These are phyloP conservation scores for Oligia strigilis DNA, from an alignment of 2,888 invertebrate genomes.

Conservation along the genomic window DNA sequence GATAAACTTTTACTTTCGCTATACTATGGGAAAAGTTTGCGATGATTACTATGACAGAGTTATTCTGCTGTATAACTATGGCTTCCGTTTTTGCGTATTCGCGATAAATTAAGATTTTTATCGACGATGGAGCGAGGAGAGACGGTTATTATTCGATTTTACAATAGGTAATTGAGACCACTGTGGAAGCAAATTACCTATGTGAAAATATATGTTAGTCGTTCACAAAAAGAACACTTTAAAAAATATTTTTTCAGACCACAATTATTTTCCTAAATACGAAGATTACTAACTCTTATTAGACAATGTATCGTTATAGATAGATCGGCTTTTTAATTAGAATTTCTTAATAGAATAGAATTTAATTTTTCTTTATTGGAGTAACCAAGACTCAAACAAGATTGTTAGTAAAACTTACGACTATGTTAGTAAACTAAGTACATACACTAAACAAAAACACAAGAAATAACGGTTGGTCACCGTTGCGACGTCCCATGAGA, in stretches of 20 bases:
- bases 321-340: too few species aligned
- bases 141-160: neutral
- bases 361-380: too few species aligned
- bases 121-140: neutral
- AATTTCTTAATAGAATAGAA: too few species aligned
- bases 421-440: too few species aligned
- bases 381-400: too few species aligned
- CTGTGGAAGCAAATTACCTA: neutral
- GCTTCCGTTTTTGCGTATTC: slow-evolving; percentile 27
- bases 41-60: slow-evolving; percentile 50
- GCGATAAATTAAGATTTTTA: slow-evolving; percentile 12
- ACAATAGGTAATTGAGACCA: neutral
- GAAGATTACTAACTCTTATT: neutral
- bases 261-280: neutral
- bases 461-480: too few species aligned
- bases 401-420: too few species aligned
- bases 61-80: slow-evolving; percentile 27
- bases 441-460: too few species aligned
- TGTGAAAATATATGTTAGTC: neutral
- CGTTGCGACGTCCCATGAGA: too few species aligned
- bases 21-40: slow-evolving; percentile 53
- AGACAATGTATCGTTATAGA: too few species aligned
- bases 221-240: neutral
- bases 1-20: slow-evolving; percentile 60
- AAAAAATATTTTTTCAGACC: neutral